These are phyloP conservation scores for Cassiopea xamachana DNA, from an alignment of 30 jellyfish, hydroid and myxozoan species.

Conservation along the genomic window DNA sequence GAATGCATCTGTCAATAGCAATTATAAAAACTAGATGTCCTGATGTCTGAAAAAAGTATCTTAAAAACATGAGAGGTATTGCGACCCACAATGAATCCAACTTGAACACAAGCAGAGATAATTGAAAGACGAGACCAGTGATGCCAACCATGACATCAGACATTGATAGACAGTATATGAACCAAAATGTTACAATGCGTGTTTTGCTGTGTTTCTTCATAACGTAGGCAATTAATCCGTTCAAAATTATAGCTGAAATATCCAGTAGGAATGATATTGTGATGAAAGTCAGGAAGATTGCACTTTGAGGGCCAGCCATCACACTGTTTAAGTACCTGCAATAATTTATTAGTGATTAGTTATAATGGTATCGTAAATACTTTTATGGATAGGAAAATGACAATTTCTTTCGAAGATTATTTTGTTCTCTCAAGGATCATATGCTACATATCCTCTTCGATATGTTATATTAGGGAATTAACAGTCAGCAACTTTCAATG, in stretches of 20 bases:
- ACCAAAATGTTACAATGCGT: neutral
- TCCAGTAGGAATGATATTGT: neutral
- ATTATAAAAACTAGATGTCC: neutral
- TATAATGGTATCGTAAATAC: too few relatives aligned
- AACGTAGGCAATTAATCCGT: neutral
- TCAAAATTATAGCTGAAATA: neutral
- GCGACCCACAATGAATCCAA: neutral
- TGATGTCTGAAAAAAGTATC: neutral
- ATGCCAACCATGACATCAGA: neutral
- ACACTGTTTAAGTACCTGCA: too few relatives aligned
- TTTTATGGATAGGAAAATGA: too few relatives aligned
- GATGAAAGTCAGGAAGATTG: neutral
- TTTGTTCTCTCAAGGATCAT: too few relatives aligned
- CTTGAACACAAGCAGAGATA: neutral
- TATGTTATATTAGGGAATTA: too few relatives aligned
- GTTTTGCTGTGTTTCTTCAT: neutral
- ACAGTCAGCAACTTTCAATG: too few relatives aligned
- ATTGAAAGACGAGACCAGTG: neutral
- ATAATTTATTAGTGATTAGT: too few relatives aligned
- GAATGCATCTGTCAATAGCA: conserved; percentile 4
- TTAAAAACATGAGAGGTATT: neutral
- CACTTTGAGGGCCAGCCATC: neutral
- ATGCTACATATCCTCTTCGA: too few relatives aligned
- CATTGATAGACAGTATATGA: neutral
- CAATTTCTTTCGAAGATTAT: too few relatives aligned